Conservation (phyloP, 2,113 vertebrate genomes). For the Taxidea taxus region DNA sequence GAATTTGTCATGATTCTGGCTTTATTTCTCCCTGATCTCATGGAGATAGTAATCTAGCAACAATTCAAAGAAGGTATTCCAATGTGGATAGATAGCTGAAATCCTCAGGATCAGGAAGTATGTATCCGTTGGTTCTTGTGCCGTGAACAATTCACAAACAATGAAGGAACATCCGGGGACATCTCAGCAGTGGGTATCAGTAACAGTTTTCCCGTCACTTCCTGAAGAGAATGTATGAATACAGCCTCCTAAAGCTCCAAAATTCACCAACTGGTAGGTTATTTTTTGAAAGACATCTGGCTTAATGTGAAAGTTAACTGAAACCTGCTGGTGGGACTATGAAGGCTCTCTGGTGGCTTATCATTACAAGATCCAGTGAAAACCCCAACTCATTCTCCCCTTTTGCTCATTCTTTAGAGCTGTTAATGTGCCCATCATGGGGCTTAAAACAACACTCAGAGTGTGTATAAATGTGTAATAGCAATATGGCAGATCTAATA, state of each 20-base stretch:
- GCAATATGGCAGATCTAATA: background rate
- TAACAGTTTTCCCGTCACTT: background rate
- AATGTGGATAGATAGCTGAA: background rate
- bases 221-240: background rate
- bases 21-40: background rate
- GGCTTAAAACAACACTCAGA: background rate
- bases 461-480: background rate
- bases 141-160: background rate
- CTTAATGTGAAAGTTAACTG: conserved; percentile 42
- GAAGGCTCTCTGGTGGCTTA: background rate
- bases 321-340: conserved; percentile 5
- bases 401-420: conserved; percentile 31
- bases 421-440: background rate
- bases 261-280: background rate
- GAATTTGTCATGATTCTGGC: background rate
- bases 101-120: background rate
- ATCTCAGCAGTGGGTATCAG: background rate
- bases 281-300: conserved; percentile 10
- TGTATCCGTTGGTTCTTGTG: background rate
- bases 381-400: background rate
- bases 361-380: background rate
- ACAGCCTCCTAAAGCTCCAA: background rate
- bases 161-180: background rate
- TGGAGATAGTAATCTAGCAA: background rate
- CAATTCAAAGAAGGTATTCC: background rate